phyloP scores from a whole-genome alignment of 1,140 invertebrate genomes.

The Scaptomyza hsui region DNA sequence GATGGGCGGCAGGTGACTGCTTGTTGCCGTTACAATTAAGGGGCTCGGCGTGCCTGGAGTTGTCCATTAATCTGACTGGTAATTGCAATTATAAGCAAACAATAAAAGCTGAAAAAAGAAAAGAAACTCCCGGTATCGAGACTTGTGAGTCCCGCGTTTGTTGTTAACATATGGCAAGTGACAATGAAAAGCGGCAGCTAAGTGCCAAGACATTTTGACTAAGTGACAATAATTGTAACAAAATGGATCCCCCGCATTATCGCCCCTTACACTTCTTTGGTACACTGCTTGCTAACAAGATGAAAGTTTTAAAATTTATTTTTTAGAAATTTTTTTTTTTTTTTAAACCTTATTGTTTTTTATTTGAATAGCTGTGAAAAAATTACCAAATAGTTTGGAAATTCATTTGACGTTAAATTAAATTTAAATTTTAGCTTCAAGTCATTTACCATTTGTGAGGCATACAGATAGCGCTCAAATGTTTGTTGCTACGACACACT shows the following conservation, averaged over 20 bases:
- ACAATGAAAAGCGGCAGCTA: conserved; percentile 15
- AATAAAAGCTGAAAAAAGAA: conserved; percentile 15
- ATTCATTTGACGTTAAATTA: too few species aligned
- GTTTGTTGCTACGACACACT: too few species aligned
- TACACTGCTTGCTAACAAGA: too few species aligned
- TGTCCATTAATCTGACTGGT: conserved; percentile 52
- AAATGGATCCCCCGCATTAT: background rate
- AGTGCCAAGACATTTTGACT: conserved; percentile 4
- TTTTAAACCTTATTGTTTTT: too few species aligned
- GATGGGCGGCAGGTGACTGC: conserved; percentile 19
- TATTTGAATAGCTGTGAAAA: too few species aligned
- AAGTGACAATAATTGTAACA: conserved; percentile 4
- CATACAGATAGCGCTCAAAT: too few species aligned
- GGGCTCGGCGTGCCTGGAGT: conserved; percentile 9
- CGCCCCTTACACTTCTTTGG: too few species aligned
- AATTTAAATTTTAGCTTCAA: too few species aligned
- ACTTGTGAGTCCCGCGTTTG: background rate
- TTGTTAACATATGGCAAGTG: conserved; percentile 27
- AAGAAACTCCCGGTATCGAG: conserved; percentile 33
- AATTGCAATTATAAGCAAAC: conserved; percentile 52
- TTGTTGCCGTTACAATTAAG: conserved; percentile 38
- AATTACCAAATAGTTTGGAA: too few species aligned
- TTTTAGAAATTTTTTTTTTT: too few species aligned
- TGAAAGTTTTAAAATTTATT: too few species aligned
- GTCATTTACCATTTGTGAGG: too few species aligned